A percentile compares a stretch with the other conserved stretches of the same genome.
phyloP scores from a whole-genome alignment of 2,113 vertebrate genomes.

The Ophthalmolycus amberensis region DNA sequence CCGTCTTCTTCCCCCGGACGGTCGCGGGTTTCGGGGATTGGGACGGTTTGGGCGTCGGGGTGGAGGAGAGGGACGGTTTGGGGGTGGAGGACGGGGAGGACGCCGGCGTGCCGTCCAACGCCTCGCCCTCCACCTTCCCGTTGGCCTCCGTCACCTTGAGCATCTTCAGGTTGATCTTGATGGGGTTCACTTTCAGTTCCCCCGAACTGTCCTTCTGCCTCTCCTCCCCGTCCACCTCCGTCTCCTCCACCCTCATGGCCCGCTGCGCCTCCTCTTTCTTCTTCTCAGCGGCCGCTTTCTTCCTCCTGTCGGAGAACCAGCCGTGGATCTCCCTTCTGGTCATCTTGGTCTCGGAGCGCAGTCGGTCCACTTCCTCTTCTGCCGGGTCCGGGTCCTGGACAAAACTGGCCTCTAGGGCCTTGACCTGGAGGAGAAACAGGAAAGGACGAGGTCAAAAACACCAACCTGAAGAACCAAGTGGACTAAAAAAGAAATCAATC shows the following conservation, averaged over 20 bases:
- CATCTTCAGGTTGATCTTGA: conserved; percentile 98
- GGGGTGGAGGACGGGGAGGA: conserved; percentile 48
- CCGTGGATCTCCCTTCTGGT: conserved; percentile 95
- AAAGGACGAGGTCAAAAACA: background rate
- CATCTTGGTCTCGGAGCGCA: conserved; percentile 96
- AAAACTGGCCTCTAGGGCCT: conserved; percentile 92
- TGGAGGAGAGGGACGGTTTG: conserved; percentile 52
- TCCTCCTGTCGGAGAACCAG: conserved; percentile 95
- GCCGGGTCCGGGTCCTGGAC: conserved; percentile 87
- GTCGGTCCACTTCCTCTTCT: conserved; percentile 91
- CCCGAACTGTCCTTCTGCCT: conserved; percentile 79
- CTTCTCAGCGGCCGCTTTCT: conserved; percentile 84
- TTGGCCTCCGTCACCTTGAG: conserved; percentile 93
- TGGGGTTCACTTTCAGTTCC: conserved; percentile 94
- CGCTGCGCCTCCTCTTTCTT: conserved; percentile 84
- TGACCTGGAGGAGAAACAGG: conserved; percentile 55
- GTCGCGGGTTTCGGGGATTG: conserved; percentile 68
- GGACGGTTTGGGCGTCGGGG: conserved; percentile 47
- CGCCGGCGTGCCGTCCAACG: conserved; percentile 49
- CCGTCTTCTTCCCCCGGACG: conserved; percentile 89
- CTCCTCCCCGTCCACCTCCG: conserved; percentile 74
- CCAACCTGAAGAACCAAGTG: background rate
- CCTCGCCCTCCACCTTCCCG: conserved; percentile 80
- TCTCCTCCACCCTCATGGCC: conserved; percentile 58
- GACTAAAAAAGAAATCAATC: background rate